Evolutionary conservation across 2,888 invertebrate species (phyloP).

Genomic region (Agrilus biguttatus): DNA sequence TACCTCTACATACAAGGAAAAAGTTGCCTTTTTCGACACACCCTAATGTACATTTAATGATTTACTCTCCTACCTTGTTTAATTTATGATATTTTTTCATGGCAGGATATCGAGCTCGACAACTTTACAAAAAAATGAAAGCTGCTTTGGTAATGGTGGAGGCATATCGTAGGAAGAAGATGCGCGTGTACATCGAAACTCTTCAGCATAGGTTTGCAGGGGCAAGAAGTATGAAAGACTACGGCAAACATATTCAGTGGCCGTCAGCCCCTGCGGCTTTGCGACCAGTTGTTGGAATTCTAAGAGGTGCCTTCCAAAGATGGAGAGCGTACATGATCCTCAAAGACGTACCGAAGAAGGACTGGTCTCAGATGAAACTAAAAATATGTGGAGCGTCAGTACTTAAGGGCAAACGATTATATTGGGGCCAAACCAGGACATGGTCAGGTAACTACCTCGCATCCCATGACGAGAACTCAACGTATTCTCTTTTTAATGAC

Average conservation of each 20-base stretch:
- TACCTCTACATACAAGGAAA: neutral
- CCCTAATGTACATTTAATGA: too few relatives aligned
- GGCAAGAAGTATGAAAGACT: conserved; percentile 53
- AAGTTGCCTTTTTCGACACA: too few relatives aligned
- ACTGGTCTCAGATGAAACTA: conserved; percentile 77
- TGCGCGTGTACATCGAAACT: conserved; percentile 53
- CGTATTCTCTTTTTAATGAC: conserved; percentile 47
- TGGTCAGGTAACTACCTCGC: conserved; percentile 80
- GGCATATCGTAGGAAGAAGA: conserved; percentile 66
- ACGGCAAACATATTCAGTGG: conserved; percentile 69
- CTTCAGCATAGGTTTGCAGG: conserved; percentile 48
- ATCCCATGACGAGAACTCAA: conserved; percentile 50
- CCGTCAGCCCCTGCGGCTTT: conserved; percentile 62
- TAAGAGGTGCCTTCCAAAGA: conserved; percentile 51
- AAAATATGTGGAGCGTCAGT: conserved; percentile 66
- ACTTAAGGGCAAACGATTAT: conserved; percentile 46
- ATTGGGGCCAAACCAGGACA: conserved; percentile 63
- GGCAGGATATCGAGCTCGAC: conserved; percentile 39
- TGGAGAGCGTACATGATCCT: conserved; percentile 85
- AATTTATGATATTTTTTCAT: conserved; percentile 1
- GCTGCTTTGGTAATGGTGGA: conserved; percentile 72
- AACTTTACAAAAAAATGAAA: conserved; percentile 68
- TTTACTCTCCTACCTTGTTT: too few relatives aligned
- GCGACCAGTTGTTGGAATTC: conserved; percentile 41
- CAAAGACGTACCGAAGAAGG: conserved; percentile 60